Conservation (phyloP, 2,797 vertebrate species). For the Gambusia yucatana region DNA sequence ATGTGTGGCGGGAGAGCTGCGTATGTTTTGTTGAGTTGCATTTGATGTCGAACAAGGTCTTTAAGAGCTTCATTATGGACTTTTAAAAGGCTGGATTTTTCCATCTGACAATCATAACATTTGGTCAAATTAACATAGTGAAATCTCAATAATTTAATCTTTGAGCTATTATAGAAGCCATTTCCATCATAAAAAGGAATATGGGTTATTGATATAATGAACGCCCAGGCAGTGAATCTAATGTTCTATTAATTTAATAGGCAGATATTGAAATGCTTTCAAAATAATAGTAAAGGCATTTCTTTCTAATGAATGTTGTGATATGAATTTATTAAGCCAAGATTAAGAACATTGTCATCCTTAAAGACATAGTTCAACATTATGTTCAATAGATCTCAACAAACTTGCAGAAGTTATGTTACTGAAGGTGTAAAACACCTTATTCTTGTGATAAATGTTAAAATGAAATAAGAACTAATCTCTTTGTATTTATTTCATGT, state of each 20-base stretch:
- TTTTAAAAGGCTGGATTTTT: conserved; percentile 33
- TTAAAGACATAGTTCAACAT: conserved; percentile 6
- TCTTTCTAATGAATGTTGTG: conserved; percentile 10
- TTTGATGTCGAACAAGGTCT: conserved; percentile 17
- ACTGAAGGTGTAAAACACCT: neutral
- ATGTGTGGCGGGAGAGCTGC: conserved; percentile 13
- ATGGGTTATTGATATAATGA: conserved; percentile 19
- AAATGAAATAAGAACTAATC: neutral
- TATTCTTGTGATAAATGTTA: neutral
- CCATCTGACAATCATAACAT: conserved; percentile 33
- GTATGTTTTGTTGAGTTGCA: conserved; percentile 42
- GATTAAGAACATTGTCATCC: neutral
- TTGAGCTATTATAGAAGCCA: conserved; percentile 31
- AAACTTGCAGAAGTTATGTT: neutral
- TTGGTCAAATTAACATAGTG: conserved; percentile 29
- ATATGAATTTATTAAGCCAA: neutral
- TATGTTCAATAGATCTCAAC: neutral
- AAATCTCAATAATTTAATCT: conserved; percentile 41
- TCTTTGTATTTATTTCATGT: neutral
- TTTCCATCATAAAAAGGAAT: conserved; percentile 27
- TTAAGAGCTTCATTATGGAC: conserved; percentile 33
- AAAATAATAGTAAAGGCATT: conserved; percentile 8
- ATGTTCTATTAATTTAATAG: conserved; percentile 15
- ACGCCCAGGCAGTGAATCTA: conserved; percentile 6
- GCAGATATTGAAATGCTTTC: conserved; percentile 8